Evolutionary conservation across 2,888 invertebrate species (phyloP), one percentile per base, ranked within the genome.

Genomic region (Hymenopus coronatus): DNA sequence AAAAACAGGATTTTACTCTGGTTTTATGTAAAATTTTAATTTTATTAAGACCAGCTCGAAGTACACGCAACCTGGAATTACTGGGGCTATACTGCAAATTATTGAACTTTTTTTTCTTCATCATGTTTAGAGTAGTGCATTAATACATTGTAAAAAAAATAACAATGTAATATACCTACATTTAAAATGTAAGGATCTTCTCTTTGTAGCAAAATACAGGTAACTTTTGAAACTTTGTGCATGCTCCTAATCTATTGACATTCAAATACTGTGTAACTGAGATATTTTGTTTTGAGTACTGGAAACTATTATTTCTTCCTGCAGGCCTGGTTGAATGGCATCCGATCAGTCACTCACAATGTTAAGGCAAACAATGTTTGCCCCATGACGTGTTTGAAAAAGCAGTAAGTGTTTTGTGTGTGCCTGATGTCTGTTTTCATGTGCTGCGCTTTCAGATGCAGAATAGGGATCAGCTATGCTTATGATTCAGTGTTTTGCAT

Each of bases 321-420:
- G 92, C 96, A 99, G 99, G 96, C 96, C 93, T 99, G 99, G 99
- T 96, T 99, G 95, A 97, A 98, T 93, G 98, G 97, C 91, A 95
- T 99, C 92, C 96, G 99, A 94, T 96, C 96, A 94, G 98, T 99
- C 93, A 98, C 99, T 91, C 98, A 99, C 95, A 99, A 99, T 95
- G 98, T 98, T 92, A 99, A 99, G 95, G 98, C 98, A 92, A 99
- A 98, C 96, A 99, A 99, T 95, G 97, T 99, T 92, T 99, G 99
- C 94, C 99, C 99, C 89, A 98, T 98, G 97, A 99, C 98, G 92
- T 98, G 98, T 94, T 96, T 99, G 92, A 98, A 97, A 95, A 99
- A 99, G 95, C 99, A 99, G 99, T 99, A 97, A 98, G 99, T 98
- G 54, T 70, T 70, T 20, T 20, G 20, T 70, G 54, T 70, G 54